Percentiles rank a stretch among this genome's conserved stretches.
Evolutionary conservation across 2,888 invertebrate genomes (phyloP).

Genomic region (Vandiemenella viatica): DNA sequence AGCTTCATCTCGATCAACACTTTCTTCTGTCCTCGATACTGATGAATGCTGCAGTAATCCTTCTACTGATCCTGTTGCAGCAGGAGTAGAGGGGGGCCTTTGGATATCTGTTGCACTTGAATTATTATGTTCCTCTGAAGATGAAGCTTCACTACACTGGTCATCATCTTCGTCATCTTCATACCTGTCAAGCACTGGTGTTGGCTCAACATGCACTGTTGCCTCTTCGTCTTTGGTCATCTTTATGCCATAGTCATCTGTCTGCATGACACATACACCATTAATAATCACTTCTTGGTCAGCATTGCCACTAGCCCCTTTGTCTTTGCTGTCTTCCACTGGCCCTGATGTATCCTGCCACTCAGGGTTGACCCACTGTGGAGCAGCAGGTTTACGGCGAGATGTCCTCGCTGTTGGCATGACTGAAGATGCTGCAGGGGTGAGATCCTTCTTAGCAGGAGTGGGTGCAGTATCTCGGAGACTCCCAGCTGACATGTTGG

Average conservation of each 20-base stretch:
- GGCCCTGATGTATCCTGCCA: conserved; percentile 49
- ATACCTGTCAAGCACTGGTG: conserved; percentile 49
- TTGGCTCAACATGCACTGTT: conserved; percentile 61
- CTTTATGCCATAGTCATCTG: conserved; percentile 43
- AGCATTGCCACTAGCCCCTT: conserved; percentile 40
- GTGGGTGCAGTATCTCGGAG: conserved; percentile 29
- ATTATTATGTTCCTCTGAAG: conserved; percentile 4
- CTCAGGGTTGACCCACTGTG: conserved; percentile 94
- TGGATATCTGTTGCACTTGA: background rate
- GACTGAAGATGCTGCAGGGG: conserved; percentile 27
- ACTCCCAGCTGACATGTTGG: conserved; percentile 31
- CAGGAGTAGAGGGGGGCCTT: background rate
- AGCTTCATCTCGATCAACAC: too few relatives aligned
- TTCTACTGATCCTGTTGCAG: background rate
- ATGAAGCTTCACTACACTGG: conserved; percentile 16
- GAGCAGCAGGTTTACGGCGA: conserved; percentile 85
- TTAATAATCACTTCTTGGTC: conserved; percentile 70
- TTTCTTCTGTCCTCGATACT: too few relatives aligned
- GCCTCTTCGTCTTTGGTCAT: conserved; percentile 37
- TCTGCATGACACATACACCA: conserved; percentile 84
- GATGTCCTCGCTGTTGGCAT: conserved; percentile 36
- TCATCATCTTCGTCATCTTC: conserved; percentile 28
- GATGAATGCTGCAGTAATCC: too few relatives aligned
- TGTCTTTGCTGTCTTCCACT: conserved; percentile 10
- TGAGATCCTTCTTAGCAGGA: conserved; percentile 19